Conservation (phyloP, 2,888 invertebrate species). For the Drosophila mimetica region DNA sequence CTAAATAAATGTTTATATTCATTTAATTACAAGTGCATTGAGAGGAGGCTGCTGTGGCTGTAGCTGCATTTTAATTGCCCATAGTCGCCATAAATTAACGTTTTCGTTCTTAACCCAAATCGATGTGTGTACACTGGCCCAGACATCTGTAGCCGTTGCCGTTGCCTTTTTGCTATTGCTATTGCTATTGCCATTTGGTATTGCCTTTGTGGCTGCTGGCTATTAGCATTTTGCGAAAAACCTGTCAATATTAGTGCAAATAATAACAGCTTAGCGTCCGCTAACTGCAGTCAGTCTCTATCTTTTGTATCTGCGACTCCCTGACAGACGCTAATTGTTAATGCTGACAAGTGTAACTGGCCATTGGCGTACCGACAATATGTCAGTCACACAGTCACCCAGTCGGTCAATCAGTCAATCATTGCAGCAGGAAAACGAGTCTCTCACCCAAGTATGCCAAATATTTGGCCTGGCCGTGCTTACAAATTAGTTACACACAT, state of each 20-base stretch:
- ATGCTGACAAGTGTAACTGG: slow-evolving; percentile 69
- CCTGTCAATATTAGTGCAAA: slow-evolving; percentile 82
- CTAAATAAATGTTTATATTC: slow-evolving; percentile 76
- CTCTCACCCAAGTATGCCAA: slow-evolving; percentile 74
- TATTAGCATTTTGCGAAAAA: slow-evolving; percentile 76
- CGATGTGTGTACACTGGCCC: slow-evolving; percentile 43
- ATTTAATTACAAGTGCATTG: slow-evolving; percentile 74
- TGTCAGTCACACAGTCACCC: slow-evolving; percentile 15
- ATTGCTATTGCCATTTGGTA: slow-evolving; percentile 2
- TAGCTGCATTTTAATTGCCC: slow-evolving; percentile 72
- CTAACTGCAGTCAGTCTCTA: slow-evolving; percentile 46
- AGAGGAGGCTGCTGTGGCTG: slow-evolving; percentile 50
- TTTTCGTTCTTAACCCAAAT: slow-evolving; percentile 83
- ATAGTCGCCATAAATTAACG: slow-evolving; percentile 61
- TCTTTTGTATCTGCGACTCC: slow-evolving; percentile 34
- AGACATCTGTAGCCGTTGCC: slow-evolving; percentile 50
- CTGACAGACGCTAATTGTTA: slow-evolving; percentile 74
- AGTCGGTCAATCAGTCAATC: slow-evolving; percentile 28
- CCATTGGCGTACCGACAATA: slow-evolving; percentile 21
- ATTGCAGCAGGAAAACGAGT: slow-evolving; percentile 51
- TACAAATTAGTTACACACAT: slow-evolving; percentile 54
- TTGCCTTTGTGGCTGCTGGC: no score
- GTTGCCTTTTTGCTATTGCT: neutral
- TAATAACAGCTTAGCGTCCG: slow-evolving; percentile 74
- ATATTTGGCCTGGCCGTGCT: slow-evolving; percentile 63